Percentiles rank a stretch among this genome's conserved stretches.
Evolutionary conservation across 2,888 invertebrate genomes (phyloP).

Genomic region (Halocaridina rubra): DNA sequence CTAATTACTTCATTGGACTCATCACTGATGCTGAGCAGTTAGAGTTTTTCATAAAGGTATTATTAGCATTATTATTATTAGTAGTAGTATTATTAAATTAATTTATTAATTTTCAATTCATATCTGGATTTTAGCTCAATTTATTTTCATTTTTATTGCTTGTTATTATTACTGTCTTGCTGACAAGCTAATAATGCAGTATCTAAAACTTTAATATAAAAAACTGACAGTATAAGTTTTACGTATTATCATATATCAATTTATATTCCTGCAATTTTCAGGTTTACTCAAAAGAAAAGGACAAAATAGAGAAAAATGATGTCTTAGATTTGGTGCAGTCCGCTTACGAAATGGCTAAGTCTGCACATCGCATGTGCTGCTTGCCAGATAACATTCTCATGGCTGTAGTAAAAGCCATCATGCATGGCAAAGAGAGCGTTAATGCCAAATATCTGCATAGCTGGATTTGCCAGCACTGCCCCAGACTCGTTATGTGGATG

Average conservation of each 20-base stretch:
- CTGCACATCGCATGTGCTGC: constrained; percentile 74
- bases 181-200: too few relatives aligned
- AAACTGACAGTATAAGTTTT: too few relatives aligned
- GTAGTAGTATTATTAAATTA: too few relatives aligned
- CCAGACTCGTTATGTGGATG: constrained; percentile 79
- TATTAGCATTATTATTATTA: not conserved
- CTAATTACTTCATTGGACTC: constrained; percentile 75
- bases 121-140: too few relatives aligned
- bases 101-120: too few relatives aligned
- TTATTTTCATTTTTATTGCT: too few relatives aligned
- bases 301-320: constrained; percentile 75
- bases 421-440: constrained; percentile 81
- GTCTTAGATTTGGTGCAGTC: constrained; percentile 77
- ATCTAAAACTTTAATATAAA: too few relatives aligned
- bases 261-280: constrained; percentile 58
- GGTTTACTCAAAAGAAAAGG: constrained; percentile 67
- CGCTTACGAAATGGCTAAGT: constrained; percentile 81
- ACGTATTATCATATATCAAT: not conserved
- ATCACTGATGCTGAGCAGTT: constrained; percentile 68
- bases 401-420: constrained; percentile 82
- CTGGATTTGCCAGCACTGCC: constrained; percentile 84
- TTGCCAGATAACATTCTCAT: constrained; percentile 79
- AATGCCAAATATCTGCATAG: constrained; percentile 82
- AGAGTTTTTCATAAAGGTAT: constrained; percentile 68
- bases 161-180: too few relatives aligned